Evolutionary conservation across 2,113 vertebrate genomes (phyloP).

Genomic region (Onychostruthus taczanowskii): DNA sequence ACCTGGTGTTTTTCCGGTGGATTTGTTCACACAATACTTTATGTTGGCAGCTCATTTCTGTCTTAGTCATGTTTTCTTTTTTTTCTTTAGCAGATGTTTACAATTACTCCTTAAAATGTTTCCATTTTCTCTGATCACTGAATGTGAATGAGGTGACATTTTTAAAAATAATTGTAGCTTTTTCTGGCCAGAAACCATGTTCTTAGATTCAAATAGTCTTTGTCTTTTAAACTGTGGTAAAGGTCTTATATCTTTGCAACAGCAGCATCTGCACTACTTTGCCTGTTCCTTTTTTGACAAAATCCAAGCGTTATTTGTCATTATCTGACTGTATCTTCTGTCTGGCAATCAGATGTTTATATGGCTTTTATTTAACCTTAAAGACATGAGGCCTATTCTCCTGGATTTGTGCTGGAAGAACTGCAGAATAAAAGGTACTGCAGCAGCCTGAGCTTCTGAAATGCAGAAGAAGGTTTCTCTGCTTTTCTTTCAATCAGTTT

Average conservation of each 20-base stretch:
- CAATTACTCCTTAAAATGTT: constrained; percentile 60
- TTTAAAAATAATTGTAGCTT: constrained; percentile 54
- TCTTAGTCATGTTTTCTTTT: constrained; percentile 11
- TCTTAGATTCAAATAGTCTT: constrained; percentile 26
- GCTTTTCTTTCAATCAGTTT: neutral
- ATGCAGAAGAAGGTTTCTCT: neutral
- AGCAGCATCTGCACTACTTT: neutral
- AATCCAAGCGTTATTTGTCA: constrained; percentile 15
- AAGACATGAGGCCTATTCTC: neutral
- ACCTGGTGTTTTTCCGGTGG: neutral
- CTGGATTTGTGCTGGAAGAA: neutral
- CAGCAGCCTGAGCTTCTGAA: neutral
- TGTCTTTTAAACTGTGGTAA: constrained; percentile 45
- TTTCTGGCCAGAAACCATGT: constrained; percentile 44
- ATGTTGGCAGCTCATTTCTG: constrained; percentile 45
- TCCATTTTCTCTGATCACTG: constrained; percentile 61
- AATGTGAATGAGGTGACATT: constrained; percentile 61
- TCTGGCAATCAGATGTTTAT: constrained; percentile 43
- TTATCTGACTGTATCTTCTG: constrained; percentile 13
- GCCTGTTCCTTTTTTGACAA: neutral
- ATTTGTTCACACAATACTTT: constrained; percentile 32
- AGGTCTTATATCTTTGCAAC: neutral
- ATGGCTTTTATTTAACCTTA: constrained; percentile 1
- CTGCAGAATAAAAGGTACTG: neutral
- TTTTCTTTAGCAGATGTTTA: constrained; percentile 60